These are phyloP conservation scores for Nasonia longicornis DNA, from an alignment of 1,140 invertebrate genomes.

Conservation along the genomic window DNA sequence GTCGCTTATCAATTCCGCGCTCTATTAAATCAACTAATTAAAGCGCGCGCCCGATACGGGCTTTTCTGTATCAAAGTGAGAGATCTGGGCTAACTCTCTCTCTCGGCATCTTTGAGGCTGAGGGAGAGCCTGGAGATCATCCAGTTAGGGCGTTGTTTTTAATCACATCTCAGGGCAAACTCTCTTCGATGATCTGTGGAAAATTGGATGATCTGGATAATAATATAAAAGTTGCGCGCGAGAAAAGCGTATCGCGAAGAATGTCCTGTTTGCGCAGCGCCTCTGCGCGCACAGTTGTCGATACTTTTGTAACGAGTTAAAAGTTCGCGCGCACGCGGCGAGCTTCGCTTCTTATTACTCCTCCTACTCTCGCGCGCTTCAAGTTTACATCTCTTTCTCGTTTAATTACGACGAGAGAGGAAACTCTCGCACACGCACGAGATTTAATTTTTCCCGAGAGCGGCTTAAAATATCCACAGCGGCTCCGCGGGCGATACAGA, in stretches of 20 bases:
- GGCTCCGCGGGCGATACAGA: not conserved
- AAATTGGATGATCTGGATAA: constrained; percentile 31
- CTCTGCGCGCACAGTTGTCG: not conserved
- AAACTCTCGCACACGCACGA: not conserved
- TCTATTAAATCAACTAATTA: constrained; percentile 42
- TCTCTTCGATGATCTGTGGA: not conserved
- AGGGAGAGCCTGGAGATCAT: not conserved
- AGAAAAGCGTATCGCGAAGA: constrained; percentile 8
- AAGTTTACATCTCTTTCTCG: not conserved
- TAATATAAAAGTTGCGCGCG: constrained; percentile 24
- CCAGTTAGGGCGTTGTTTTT: constrained; percentile 9
- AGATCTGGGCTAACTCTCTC: not conserved
- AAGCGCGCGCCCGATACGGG: not conserved
- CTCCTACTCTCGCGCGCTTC: not conserved
- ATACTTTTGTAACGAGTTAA: constrained; percentile 4
- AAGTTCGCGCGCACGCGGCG: not conserved
- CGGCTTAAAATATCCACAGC: constrained; percentile 1
- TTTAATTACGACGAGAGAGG: not conserved
- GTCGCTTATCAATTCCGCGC: constrained; percentile 40
- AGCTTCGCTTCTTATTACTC: not conserved
- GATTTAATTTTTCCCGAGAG: not conserved
- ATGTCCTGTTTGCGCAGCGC: not conserved
- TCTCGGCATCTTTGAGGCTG: not conserved
- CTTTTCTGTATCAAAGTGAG: not conserved
- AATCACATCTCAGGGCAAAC: constrained; percentile 16